A percentile compares a stretch with the other conserved stretches of the same genome.
Conservation (phyloP, 2,888 invertebrate species). For the Pachymerium ferrugineum region DNA sequence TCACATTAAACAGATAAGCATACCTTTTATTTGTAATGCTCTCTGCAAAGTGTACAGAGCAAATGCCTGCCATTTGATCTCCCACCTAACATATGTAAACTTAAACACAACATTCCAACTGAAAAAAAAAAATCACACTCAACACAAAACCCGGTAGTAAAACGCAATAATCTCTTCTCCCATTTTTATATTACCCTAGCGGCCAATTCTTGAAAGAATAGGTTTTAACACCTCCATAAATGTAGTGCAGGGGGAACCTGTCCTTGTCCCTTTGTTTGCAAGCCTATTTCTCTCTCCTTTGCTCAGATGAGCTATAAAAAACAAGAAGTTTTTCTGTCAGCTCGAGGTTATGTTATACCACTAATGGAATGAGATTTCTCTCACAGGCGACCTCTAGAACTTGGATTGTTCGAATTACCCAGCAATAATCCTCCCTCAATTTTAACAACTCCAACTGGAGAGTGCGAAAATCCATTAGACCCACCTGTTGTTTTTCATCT, state of each 20-base stretch:
- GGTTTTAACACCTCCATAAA: conserved; percentile 29
- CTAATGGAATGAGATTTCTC: conserved; percentile 25
- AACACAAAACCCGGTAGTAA: background rate
- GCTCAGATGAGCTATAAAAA: conserved; percentile 27
- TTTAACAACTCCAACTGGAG: background rate
- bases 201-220: background rate
- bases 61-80: background rate
- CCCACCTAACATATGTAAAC: background rate
- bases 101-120: no score
- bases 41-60: background rate
- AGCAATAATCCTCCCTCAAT: background rate
- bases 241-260: conserved; percentile 23
- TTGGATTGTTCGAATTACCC: background rate
- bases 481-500: background rate
- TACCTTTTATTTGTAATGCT: background rate
- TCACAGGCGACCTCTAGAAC: background rate
- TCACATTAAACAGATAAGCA: background rate
- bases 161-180: background rate
- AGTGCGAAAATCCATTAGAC: background rate
- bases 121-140: background rate
- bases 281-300: background rate
- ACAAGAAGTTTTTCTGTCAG: conserved; percentile 11
- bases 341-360: background rate
- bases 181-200: background rate
- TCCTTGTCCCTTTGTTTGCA: conserved; percentile 20